phyloP scores from a whole-genome alignment of 64 coral and sea anemone genomes.

The Anthopleura sola region DNA sequence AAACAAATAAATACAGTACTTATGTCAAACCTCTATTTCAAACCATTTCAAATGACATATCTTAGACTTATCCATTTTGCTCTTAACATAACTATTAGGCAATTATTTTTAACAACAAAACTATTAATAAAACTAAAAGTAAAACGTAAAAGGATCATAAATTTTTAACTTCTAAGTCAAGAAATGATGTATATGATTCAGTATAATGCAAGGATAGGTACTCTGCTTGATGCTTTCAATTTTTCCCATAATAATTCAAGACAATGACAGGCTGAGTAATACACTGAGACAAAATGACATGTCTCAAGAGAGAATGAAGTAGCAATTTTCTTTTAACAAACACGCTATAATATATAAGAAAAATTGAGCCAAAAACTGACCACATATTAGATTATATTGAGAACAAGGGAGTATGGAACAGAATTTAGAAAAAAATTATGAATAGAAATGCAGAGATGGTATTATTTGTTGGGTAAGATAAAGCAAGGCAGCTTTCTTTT shows the following conservation, averaged over 20 bases:
- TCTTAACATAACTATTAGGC: too few species aligned
- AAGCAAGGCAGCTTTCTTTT: neutral
- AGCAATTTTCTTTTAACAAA: neutral
- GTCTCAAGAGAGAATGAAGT: neutral
- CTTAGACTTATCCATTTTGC: too few species aligned
- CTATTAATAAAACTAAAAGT: too few species aligned
- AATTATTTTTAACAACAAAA: neutral
- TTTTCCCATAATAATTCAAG: neutral
- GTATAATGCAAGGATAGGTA: neutral
- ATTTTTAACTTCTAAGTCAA: neutral
- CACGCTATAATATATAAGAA: neutral
- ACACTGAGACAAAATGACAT: neutral
- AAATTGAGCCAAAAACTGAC: neutral
- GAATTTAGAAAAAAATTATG: neutral
- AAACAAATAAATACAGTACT: too few species aligned
- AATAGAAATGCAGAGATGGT: neutral
- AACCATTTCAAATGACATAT: too few species aligned
- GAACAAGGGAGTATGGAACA: neutral
- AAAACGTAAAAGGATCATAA: neutral
- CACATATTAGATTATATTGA: neutral
- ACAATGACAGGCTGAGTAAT: neutral
- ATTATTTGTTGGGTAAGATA: too few species aligned
- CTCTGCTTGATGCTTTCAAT: neutral
- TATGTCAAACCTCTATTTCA: too few species aligned
- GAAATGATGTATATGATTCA: neutral